These are phyloP conservation scores for Melipona beecheii DNA, from an alignment of 2,888 invertebrate genomes.

Conservation along the genomic window DNA sequence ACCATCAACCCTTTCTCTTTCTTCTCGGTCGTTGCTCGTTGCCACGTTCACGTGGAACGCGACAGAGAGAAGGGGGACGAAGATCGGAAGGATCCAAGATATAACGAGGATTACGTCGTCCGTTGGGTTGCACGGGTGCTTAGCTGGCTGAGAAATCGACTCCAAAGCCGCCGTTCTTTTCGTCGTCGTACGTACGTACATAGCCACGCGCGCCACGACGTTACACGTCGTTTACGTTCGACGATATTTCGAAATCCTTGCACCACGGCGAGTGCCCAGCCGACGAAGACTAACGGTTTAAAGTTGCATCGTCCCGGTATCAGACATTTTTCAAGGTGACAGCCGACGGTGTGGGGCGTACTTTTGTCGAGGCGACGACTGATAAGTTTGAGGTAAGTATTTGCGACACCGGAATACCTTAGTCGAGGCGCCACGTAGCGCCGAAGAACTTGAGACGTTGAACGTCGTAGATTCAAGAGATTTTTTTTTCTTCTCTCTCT, in stretches of 20 bases:
- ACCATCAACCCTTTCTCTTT: constrained; percentile 59
- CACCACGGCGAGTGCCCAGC: neutral
- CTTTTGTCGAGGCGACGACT: constrained; percentile 15
- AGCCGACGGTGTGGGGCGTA: neutral
- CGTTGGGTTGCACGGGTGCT: constrained; percentile 55
- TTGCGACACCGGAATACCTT: constrained; percentile 19
- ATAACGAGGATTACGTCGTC: constrained; percentile 64
- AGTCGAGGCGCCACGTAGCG: neutral
- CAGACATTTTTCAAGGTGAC: constrained; percentile 48
- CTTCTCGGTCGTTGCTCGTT: neutral
- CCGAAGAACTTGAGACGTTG: neutral
- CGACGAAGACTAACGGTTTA: constrained; percentile 52
- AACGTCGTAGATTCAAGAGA: neutral
- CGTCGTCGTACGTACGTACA: neutral
- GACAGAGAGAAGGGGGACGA: neutral
- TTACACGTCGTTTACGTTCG: constrained; percentile 26
- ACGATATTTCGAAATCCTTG: constrained; percentile 15
- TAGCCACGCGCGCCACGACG: neutral
- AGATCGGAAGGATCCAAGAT: constrained; percentile 55
- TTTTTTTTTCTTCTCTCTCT: neutral
- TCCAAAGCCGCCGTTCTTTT: constrained; percentile 50
- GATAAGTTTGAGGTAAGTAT: constrained; percentile 33
- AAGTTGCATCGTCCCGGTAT: constrained; percentile 21
- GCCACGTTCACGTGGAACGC: neutral
- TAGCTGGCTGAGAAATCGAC: constrained; percentile 61